Evolutionary conservation across 2,888 invertebrate species (phyloP), one percentile per base, ranked within the genome.

Genomic region (Epistrophe grossulariae): DNA sequence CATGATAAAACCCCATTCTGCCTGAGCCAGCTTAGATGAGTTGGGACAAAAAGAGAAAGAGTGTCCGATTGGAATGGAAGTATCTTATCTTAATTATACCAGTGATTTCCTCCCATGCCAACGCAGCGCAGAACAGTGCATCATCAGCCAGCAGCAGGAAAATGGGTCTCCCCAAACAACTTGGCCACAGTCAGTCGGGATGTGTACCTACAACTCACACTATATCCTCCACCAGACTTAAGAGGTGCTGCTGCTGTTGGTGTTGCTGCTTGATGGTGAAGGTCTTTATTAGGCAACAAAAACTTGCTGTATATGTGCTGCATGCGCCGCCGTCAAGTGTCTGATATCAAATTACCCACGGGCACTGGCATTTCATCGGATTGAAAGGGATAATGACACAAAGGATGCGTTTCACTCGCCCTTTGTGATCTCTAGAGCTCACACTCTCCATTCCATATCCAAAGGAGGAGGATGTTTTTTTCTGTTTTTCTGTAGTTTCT

Each of bases 341-440:
- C 83, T 62, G 83, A 83, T 87, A 87, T 87, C 87, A 83, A 87
- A 87, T 87, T 87, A 87, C 87, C 87, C 74, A 79, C 83, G 68
- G 82, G 87, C 83, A 83, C 87, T 83, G 87, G 83, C 87, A 87
- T 83, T 87, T 87, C 87, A 83, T 87, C 87, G 87, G 87, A 87
- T 87, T 87, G 87, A 87, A 87, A 87, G 83, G 87, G 87, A 87
- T 87, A 87, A 87, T 87, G 87, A 87, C 87, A 87, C 87, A 87
- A 87, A 87, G 87, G 87, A 87, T 79, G 87, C 83, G 87, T 87
- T 87, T 87, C 83, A 87, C 73, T 82, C 77, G 71, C 84, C 80
- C 71, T 84, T 77, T 84, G 81, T 81, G 45, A 71, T 60, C 60
- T 35, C 60, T 40, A 28, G 24, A 55, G 62, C 52, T 59, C 72